These are phyloP conservation scores for Fregata magnificens DNA, from an alignment of 2,113 vertebrate genomes.

Conservation along the genomic window DNA sequence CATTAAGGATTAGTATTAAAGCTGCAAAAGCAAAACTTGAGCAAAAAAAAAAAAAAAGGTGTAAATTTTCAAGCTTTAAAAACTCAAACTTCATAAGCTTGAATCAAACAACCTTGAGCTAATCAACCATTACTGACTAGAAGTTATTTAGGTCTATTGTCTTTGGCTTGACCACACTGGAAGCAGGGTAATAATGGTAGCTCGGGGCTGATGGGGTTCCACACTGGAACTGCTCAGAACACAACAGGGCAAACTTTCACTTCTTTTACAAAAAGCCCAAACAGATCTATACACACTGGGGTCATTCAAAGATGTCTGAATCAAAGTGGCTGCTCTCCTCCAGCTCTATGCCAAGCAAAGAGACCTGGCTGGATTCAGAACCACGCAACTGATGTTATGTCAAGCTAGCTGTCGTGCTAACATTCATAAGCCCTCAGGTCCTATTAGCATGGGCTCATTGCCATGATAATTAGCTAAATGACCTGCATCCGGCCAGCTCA, in stretches of 20 bases:
- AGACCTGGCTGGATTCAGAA: neutral
- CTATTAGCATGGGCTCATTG: constrained; percentile 16
- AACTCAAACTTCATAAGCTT: neutral
- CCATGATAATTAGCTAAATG: constrained; percentile 48
- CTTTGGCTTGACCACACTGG: neutral
- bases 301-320: neutral
- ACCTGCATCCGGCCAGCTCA: constrained; percentile 4
- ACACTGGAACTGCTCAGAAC: rapidly evolving
- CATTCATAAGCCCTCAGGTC: neutral
- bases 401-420: neutral
- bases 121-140: neutral
- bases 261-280: neutral
- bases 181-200: rapidly evolving
- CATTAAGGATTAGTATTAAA: neutral
- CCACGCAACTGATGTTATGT: neutral
- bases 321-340: neutral
- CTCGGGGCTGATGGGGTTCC: neutral
- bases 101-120: neutral
- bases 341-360: neutral
- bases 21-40: neutral
- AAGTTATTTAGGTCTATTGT: neutral
- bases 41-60: neutral
- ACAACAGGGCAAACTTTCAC: neutral
- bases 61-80: neutral
- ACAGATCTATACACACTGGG: rapidly evolving